These are phyloP conservation scores for Acanthaster planci DNA, from an alignment of 35 echinoderm and acorn worm genomes.

Conservation along the genomic window DNA sequence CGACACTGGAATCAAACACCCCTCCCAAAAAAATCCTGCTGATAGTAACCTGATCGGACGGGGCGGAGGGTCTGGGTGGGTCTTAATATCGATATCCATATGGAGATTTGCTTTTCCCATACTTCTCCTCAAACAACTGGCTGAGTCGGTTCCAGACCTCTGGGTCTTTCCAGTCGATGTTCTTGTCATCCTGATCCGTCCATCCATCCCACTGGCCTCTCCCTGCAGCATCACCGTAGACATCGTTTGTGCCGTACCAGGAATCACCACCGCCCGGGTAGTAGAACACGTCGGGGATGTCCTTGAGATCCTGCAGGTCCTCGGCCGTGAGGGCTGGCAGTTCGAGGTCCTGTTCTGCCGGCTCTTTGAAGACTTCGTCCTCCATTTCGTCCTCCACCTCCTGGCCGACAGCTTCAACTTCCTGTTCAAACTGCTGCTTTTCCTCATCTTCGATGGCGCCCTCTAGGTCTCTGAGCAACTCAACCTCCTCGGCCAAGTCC, in stretches of 20 bases:
- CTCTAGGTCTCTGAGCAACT: not conserved
- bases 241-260: constrained; percentile 5
- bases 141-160: not conserved
- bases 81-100: not conserved
- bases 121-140: constrained; percentile 12
- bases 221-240: not conserved
- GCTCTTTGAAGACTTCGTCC: too few relatives aligned
- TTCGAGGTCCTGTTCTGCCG: too few relatives aligned
- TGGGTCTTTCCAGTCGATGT: not conserved
- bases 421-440: not conserved
- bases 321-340: too few relatives aligned
- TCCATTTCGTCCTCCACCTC: too few relatives aligned
- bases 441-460: not conserved
- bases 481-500: not conserved
- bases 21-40: too few relatives aligned
- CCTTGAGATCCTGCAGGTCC: not conserved
- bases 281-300: not conserved
- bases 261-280: not conserved
- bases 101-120: not conserved
- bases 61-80: not conserved
- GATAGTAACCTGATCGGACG: too few relatives aligned
- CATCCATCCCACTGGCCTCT: not conserved
- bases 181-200: too few relatives aligned
- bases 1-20: too few relatives aligned
- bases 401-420: not conserved